Evolutionary conservation across 2,888 invertebrate species (phyloP), one percentile per base, ranked within the genome.

Genomic region (Phanerotoma sp.): DNA sequence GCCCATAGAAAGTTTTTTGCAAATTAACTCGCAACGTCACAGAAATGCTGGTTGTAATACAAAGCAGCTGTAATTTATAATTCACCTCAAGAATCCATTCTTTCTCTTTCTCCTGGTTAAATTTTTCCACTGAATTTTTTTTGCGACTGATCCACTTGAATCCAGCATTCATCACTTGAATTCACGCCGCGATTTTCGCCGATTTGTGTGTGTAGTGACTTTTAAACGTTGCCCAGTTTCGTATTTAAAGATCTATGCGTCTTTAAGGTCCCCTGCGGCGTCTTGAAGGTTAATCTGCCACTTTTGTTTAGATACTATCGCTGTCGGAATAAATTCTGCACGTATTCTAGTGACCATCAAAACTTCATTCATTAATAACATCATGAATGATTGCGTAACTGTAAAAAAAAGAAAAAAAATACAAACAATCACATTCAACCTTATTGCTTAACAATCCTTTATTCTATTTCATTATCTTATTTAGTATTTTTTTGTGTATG

Each of bases 141-240:
- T 51, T 51, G 41, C 46, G 20, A 50, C 55, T 44, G 16, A 51
- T 47, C 46, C 40, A 48, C n/a, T 51, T 47, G 13, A 44, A n/a
- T 46, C 21, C 38, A 21, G 44, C 28, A 10, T 22, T 15, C 28
- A 32, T 20, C 22, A 20, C n/a, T 41, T 61, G 56, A 44, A 63
- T 51, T 63, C 60, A 45, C 62, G 57, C 22, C 44, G 35, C 37
- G 35, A 16, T 41, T 51, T 42, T 51, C 51, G 20, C 44, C 35
- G 58, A 48, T 58, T 59, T 49, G 53, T 63, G 66, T 65, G 69
- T 67, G 69, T 32, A 37, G 13, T 54, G 71, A 71, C 69, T 71
- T 60, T 67, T 68, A 71, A 71, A 64, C 66, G 60, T 62, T 65
- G 62, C 69, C 71, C 67, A 72, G 66, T 71, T 72, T 69, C n/a